phyloP scores from a whole-genome alignment of 2,888 invertebrate genomes.

The Lathronympha strigana region DNA sequence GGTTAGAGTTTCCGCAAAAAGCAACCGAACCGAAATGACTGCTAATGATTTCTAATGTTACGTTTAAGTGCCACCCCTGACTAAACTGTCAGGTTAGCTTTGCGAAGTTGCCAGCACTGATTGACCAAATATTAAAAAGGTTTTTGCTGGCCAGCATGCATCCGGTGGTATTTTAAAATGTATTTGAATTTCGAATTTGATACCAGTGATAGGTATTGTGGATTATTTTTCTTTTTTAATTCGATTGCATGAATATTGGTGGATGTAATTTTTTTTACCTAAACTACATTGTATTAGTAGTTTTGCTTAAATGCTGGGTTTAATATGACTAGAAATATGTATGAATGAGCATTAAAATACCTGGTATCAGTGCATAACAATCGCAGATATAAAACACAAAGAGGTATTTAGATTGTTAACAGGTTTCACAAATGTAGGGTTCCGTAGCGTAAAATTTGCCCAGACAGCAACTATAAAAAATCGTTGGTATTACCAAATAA shows the following conservation, averaged over 20 bases:
- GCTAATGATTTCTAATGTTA: slow-evolving; percentile 47
- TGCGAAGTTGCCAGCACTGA: slow-evolving; percentile 17
- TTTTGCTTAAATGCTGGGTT: too few species aligned
- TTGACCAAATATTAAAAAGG: slow-evolving; percentile 4
- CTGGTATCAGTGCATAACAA: not conserved
- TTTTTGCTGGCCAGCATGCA: not conserved
- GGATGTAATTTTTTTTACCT: too few species aligned
- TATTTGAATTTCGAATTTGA: not conserved
- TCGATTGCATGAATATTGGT: too few species aligned
- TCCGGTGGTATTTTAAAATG: slow-evolving; percentile 4
- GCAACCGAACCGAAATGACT: slow-evolving; percentile 55
- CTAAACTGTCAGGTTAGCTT: slow-evolving; percentile 25
- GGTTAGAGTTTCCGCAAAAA: slow-evolving; percentile 63
- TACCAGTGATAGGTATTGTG: not conserved
- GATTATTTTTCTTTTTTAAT: too few species aligned
- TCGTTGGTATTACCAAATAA: too few species aligned
- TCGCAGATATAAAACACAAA: not conserved
- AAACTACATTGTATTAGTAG: too few species aligned
- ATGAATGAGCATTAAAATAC: not conserved
- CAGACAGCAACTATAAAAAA: too few species aligned
- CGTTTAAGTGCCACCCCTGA: slow-evolving; percentile 43
- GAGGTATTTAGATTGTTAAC: not conserved
- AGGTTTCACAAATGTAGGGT: not conserved
- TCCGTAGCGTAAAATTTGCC: too few species aligned
- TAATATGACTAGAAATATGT: not conserved